Evolutionary conservation across 2,113 vertebrate species (phyloP), one percentile per base, ranked within the genome.

Genomic region (Chinchilla lanigera): DNA sequence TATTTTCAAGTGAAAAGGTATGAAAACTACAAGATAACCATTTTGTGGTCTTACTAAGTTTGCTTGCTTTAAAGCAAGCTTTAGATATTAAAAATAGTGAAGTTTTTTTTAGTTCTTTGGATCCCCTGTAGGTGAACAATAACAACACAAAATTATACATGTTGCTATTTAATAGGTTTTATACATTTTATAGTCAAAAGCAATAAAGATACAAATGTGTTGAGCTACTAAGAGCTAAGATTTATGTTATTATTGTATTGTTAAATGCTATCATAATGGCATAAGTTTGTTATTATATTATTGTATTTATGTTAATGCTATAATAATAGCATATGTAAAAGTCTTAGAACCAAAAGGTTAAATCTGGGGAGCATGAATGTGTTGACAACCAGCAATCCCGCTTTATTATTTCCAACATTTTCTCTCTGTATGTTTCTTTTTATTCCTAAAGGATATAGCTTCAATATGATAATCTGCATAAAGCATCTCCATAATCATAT

Each of bases 1-100:
- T 77, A 35, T 86, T 89, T 78, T 94, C 82, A 95, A 92, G 67
- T 69, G 85, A 87, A 95, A 78, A 78, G 30, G n/a, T 13, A 52
- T 81, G 61, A 47, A 81, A 89, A 35, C 20, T 20, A 63, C 63
- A 26, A 86, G 33, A 81, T 41, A 71, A 28, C 56, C 9, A 35
- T 28, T 82, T 81, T 67, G 38, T 33, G 19, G 12, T 81, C 75
- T 85, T 54, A 78, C 22, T 17, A 82, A 90, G 35, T 11, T 63
- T 81, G 28, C 38, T 93, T 86, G 44, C 24, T 71, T 90, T 94
- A 78, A 77, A 97, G 54, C 47, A 95, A 44, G 14, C 1, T 35
- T 67, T 84, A 67, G 44, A 4, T 80, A 86, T 75, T 75, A 60
- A 93, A 83, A 61, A 63, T 22, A 67, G 28, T 85, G 44, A 71